phyloP scores from a whole-genome alignment of 2,888 invertebrate genomes.

The Margaritifera margaritifera region DNA sequence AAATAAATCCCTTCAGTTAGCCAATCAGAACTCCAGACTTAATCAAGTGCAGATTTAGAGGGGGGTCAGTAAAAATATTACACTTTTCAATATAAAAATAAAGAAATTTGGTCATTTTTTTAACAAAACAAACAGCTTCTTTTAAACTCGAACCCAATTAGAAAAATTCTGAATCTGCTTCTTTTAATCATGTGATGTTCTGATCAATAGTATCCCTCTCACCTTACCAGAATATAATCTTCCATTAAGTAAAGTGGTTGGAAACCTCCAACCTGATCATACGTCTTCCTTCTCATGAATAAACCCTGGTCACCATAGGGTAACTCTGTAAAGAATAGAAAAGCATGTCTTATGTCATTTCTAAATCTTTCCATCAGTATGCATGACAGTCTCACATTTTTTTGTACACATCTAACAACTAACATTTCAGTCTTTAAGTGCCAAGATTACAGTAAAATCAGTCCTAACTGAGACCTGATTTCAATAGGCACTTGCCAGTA shows the following conservation, averaged over 20 bases:
- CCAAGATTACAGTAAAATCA: background rate
- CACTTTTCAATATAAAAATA: too few species aligned
- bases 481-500: background rate
- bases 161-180: too few species aligned
- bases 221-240: constrained; percentile 46
- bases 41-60: too few species aligned
- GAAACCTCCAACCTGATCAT: constrained; percentile 47
- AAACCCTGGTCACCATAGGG: constrained; percentile 55
- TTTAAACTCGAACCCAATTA: too few species aligned
- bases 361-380: too few species aligned
- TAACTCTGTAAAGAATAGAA: constrained; percentile 31
- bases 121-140: too few species aligned
- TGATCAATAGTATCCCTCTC: too few species aligned
- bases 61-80: too few species aligned
- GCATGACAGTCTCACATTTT: background rate
- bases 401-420: constrained; percentile 1
- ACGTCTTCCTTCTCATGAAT: constrained; percentile 44
- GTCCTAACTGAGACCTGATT: background rate
- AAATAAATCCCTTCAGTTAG: too few species aligned
- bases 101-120: too few species aligned
- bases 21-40: too few species aligned
- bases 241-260: constrained; percentile 46
- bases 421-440: background rate
- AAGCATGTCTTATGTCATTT: background rate
- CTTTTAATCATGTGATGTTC: too few species aligned